Evolutionary conservation across 2,113 vertebrate genomes (phyloP).

Genomic region (Melanotaenia duboulayi): DNA sequence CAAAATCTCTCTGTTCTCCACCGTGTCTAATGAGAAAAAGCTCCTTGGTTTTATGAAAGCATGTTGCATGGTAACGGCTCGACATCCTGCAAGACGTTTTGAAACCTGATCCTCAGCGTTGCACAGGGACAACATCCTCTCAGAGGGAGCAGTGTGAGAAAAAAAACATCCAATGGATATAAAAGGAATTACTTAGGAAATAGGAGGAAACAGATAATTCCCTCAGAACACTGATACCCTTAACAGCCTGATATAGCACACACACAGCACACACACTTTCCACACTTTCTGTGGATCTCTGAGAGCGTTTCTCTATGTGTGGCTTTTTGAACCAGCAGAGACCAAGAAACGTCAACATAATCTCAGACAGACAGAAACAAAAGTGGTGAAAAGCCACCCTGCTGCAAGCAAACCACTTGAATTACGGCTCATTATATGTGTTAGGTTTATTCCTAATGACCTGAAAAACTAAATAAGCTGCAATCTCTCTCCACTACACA

Average conservation of each 20-base stretch:
- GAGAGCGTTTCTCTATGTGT: slow-evolving; percentile 7
- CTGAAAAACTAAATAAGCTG: slow-evolving; percentile 63
- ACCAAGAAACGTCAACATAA: slow-evolving; percentile 27
- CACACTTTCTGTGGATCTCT: neutral
- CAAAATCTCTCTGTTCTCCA: slow-evolving; percentile 32
- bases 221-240: slow-evolving; percentile 11
- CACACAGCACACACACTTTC: slow-evolving; percentile 17
- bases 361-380: slow-evolving; percentile 22
- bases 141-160: slow-evolving; percentile 29
- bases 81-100: slow-evolving; percentile 63
- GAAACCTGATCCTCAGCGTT: slow-evolving; percentile 64
- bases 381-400: slow-evolving; percentile 31
- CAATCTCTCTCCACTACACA: slow-evolving; percentile 34
- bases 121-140: slow-evolving; percentile 57
- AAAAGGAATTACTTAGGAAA: slow-evolving; percentile 31
- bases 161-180: slow-evolving; percentile 13
- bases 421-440: slow-evolving; percentile 55
- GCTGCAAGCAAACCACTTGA: slow-evolving; percentile 48
- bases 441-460: slow-evolving; percentile 68
- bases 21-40: slow-evolving; percentile 64
- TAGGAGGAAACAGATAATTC: slow-evolving; percentile 48
- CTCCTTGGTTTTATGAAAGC: slow-evolving; percentile 43
- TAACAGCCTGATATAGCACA: slow-evolving; percentile 2
- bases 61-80: slow-evolving; percentile 67
- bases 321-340: neutral